Conservation (phyloP, 2,797 vertebrate species). For the Lithobates pipiens region DNA sequence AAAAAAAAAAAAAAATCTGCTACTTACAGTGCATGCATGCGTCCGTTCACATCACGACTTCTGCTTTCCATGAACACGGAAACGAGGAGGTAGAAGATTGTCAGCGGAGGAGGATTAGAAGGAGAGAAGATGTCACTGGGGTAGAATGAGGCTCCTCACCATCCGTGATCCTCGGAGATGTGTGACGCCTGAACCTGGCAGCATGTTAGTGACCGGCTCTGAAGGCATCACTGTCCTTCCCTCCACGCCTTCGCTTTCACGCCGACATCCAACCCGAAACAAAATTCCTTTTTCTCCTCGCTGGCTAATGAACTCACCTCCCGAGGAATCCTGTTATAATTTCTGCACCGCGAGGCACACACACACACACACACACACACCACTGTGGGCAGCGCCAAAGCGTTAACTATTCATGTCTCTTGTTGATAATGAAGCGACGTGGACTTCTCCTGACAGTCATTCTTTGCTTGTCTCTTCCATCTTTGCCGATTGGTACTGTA, state of each 20-base stretch:
- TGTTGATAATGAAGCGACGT: conserved; percentile 18
- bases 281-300: background rate
- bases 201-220: conserved; percentile 8
- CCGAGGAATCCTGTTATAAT: conserved; percentile 31
- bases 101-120: background rate
- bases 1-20: background rate
- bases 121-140: background rate
- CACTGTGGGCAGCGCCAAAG: conserved; percentile 13
- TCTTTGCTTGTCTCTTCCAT: conserved; percentile 17
- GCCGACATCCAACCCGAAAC: conserved; percentile 17
- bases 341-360: conserved; percentile 18
- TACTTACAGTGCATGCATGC: background rate
- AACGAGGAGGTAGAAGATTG: background rate
- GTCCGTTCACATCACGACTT: conserved; percentile 4
- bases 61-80: conserved; percentile 18
- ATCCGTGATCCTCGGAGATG: background rate
- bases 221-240: conserved; percentile 34
- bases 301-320: conserved; percentile 42
- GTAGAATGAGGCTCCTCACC: background rate
- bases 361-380: conserved; percentile 28
- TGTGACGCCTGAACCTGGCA: background rate
- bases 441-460: conserved; percentile 46
- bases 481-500: conserved; percentile 12
- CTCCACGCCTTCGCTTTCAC: conserved; percentile 1
- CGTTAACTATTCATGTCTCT: conserved; percentile 58